These are phyloP conservation scores for Sphinx pinastri DNA, from an alignment of 2,888 invertebrate species.

Conservation along the genomic window DNA sequence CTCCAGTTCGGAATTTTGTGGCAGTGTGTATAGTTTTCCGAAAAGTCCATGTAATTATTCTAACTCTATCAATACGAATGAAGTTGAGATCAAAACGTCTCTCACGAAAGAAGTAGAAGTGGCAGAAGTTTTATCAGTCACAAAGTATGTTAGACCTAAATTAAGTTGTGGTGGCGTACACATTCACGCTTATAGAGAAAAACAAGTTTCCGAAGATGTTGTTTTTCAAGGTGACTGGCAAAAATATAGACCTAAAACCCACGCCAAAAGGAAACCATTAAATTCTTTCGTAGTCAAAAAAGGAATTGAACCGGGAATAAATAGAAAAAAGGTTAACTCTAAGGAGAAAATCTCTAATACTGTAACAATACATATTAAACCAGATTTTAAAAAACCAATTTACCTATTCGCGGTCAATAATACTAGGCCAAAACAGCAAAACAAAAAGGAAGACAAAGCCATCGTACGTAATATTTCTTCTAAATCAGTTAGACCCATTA, in stretches of 20 bases:
- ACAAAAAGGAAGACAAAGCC: background rate
- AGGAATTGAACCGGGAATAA: constrained; percentile 35
- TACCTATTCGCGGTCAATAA: background rate
- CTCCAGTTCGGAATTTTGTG: constrained; percentile 48
- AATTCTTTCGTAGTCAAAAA: constrained; percentile 41
- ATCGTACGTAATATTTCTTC: background rate
- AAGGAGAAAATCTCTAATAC: constrained; percentile 41
- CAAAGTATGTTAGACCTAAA: constrained; percentile 46
- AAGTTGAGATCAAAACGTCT: constrained; percentile 39
- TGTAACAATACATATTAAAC: constrained; percentile 27
- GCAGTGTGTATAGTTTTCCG: constrained; percentile 35
- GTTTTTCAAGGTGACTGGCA: constrained; percentile 77
- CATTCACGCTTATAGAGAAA: constrained; percentile 71
- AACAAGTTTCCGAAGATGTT: constrained; percentile 64
- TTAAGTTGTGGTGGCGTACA: constrained; percentile 66
- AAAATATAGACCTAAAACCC: constrained; percentile 45
- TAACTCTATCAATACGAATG: constrained; percentile 40
- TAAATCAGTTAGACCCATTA: constrained; percentile 5
- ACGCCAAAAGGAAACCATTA: constrained; percentile 44
- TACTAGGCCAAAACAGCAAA: background rate
- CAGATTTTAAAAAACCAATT: background rate
- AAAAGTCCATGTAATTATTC: constrained; percentile 33
- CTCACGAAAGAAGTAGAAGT: constrained; percentile 36
- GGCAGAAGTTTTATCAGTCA: constrained; percentile 34
- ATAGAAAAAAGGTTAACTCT: constrained; percentile 40